A percentile compares a stretch with the other conserved stretches of the same genome.
phyloP scores from a whole-genome alignment of 2,888 invertebrate genomes.

The Penaeus monodon region DNA sequence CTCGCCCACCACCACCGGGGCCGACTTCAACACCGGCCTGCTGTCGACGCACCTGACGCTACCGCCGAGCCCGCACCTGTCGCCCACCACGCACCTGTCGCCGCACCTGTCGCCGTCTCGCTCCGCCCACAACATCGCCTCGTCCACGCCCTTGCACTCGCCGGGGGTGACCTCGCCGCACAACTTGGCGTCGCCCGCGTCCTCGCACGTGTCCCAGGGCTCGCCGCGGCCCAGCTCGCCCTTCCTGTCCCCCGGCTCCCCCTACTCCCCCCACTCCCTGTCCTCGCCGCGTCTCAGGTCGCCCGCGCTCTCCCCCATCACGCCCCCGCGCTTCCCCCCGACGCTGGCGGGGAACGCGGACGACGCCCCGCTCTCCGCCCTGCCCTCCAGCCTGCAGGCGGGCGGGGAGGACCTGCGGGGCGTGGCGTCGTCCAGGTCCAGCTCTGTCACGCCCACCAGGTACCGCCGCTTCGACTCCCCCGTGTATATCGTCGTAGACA shows the following conservation, averaged over 20 bases:
- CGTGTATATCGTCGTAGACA: conserved; percentile 61
- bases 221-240: conserved; percentile 66
- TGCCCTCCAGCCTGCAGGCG: conserved; percentile 36
- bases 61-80: conserved; percentile 68
- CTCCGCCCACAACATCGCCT: conserved; percentile 39
- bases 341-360: conserved; percentile 4
- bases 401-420: conserved; percentile 36
- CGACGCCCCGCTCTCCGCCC: conserved; percentile 25
- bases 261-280: conserved; percentile 53
- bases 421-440: conserved; percentile 47
- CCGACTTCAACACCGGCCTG: conserved; percentile 47
- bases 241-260: conserved; percentile 56
- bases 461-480: conserved; percentile 62
- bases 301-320: conserved; percentile 61
- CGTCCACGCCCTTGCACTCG: conserved; percentile 69
- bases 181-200: conserved; percentile 65
- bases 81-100: conserved; percentile 66
- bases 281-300: conserved; percentile 55
- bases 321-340: conserved; percentile 37
- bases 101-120: conserved; percentile 65
- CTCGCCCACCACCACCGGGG: conserved; percentile 45
- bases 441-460: conserved; percentile 55
- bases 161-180: conserved; percentile 68
- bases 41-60: conserved; percentile 34
- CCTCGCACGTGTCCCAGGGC: conserved; percentile 69